Conservation (phyloP, 2,113 vertebrate species). For the Aix galericulata region DNA sequence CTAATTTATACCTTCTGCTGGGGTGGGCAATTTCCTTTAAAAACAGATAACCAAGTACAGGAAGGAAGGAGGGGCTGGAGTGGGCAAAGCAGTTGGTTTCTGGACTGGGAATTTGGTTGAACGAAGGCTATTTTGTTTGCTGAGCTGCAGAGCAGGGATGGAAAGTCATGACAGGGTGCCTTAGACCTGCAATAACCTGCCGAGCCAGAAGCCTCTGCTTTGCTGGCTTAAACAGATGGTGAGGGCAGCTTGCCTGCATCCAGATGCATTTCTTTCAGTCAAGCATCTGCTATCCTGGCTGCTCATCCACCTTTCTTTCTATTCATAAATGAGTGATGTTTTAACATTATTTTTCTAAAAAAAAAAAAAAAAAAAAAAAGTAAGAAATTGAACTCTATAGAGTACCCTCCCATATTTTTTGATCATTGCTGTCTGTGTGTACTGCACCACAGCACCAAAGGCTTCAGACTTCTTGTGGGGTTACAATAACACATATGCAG, state of each 20-base stretch:
- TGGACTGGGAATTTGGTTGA: not conserved
- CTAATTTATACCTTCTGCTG: not conserved
- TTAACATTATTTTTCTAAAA: not conserved
- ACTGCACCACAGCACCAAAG: not conserved
- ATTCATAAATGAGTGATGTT: not conserved
- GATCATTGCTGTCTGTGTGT: not conserved
- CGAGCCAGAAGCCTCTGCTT: accelerated
- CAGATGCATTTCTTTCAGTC: not conserved
- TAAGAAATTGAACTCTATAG: not conserved
- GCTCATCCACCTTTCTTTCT: not conserved
- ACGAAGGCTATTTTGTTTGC: not conserved
- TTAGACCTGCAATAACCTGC: not conserved
- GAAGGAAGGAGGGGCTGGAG: not conserved
- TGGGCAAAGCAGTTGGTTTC: not conserved
- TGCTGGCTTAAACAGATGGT: accelerated
- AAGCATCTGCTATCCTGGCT: accelerated
- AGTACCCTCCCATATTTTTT: not conserved
- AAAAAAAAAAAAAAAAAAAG: not conserved
- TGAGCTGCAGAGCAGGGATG: not conserved
- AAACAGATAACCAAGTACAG: not conserved
- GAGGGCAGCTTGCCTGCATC: not conserved
- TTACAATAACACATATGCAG: not conserved
- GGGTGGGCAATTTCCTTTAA: not conserved
- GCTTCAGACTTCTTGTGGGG: not conserved
- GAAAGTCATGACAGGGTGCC: accelerated